These are phyloP conservation scores for Mimumesa dahlbomi DNA, from an alignment of 2,888 invertebrate species.

Conservation along the genomic window DNA sequence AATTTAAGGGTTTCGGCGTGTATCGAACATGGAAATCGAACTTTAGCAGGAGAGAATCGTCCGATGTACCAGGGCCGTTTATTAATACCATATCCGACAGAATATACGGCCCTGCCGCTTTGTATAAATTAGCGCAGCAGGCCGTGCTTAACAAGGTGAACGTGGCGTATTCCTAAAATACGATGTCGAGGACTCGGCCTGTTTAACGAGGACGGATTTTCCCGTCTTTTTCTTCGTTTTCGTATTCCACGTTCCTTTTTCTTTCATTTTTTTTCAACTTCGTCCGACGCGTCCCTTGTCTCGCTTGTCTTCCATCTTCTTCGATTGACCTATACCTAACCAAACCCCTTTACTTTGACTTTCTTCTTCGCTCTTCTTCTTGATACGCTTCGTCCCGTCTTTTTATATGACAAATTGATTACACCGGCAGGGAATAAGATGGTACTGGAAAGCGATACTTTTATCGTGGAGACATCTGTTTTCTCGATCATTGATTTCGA, in stretches of 20 bases:
- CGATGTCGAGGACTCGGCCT: constrained; percentile 42
- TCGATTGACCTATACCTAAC: background rate
- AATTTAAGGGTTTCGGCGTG: background rate
- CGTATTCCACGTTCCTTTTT: background rate
- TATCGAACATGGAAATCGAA: constrained; percentile 26
- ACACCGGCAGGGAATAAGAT: no score
- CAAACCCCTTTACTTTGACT: background rate
- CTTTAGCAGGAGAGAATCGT: constrained; percentile 40
- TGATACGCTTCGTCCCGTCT: background rate
- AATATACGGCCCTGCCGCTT: constrained; percentile 49
- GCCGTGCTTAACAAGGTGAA: constrained; percentile 54
- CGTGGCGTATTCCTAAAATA: constrained; percentile 37
- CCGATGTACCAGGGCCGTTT: constrained; percentile 47
- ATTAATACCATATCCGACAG: constrained; percentile 55
- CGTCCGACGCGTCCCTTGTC: background rate
- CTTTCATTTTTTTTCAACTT: background rate
- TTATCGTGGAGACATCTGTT: no score
- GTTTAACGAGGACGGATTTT: constrained; percentile 38
- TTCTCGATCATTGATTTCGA: no score
- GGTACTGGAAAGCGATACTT: no score
- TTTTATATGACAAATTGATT: no score
- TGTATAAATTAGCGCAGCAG: constrained; percentile 60
- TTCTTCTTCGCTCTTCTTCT: background rate
- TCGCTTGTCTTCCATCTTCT: background rate
- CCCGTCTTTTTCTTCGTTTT: constrained; percentile 1